Evolutionary conservation across 2,797 vertebrate species (phyloP).

Genomic region (Varecia variegata): DNA sequence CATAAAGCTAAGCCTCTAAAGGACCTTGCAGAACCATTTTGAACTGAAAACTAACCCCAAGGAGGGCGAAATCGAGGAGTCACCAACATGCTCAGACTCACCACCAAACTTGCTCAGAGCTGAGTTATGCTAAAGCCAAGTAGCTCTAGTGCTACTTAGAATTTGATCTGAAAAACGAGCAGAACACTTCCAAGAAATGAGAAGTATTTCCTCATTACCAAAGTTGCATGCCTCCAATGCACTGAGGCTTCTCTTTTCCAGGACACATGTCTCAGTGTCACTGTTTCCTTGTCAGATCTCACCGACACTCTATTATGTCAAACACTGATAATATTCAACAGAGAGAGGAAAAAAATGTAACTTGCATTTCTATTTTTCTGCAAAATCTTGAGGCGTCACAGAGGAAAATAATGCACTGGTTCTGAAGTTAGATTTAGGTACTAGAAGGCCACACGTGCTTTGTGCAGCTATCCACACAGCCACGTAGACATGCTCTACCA

Average conservation of each 20-base stretch:
- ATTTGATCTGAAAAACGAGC: background rate
- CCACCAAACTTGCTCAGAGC: background rate
- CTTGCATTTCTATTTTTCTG: background rate
- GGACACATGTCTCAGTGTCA: background rate
- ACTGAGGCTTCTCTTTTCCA: background rate
- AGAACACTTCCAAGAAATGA: background rate
- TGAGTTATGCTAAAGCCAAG: background rate
- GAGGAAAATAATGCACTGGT: background rate
- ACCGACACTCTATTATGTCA: background rate
- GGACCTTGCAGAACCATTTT: background rate
- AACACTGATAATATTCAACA: background rate
- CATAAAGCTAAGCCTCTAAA: background rate
- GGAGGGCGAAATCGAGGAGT: background rate
- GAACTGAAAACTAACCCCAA: background rate
- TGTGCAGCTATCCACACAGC: background rate
- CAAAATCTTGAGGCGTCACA: background rate
- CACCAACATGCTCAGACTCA: background rate
- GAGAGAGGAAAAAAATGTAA: background rate
- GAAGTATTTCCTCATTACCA: background rate
- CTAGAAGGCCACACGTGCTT: background rate
- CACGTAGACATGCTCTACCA: background rate
- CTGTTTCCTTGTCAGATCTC: background rate
- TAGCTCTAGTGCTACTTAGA: background rate
- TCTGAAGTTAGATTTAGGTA: background rate
- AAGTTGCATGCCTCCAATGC: background rate